These are phyloP conservation scores for Penaeus japonicus DNA, from an alignment of 1,140 invertebrate species.

Conservation along the genomic window DNA sequence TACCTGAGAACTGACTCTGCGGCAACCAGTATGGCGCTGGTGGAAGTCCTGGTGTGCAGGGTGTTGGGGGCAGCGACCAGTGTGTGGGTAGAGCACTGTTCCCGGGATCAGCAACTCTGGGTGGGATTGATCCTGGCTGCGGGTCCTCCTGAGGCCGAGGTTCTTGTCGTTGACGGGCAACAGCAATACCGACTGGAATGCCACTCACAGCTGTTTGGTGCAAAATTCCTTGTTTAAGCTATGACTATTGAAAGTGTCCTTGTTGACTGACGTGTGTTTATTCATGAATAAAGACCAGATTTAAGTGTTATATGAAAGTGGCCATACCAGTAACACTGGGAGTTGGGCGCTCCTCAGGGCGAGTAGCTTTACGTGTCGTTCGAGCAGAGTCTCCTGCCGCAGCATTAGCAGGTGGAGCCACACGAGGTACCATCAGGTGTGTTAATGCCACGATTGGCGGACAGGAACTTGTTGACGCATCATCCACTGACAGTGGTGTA, in stretches of 20 bases:
- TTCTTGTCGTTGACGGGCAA: constrained; percentile 37
- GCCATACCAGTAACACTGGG: neutral
- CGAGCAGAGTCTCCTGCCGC: constrained; percentile 23
- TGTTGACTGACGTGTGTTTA: neutral
- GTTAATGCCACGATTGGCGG: constrained; percentile 34
- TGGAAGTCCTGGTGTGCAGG: constrained; percentile 38
- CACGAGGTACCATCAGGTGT: constrained; percentile 19
- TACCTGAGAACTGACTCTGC: constrained; percentile 43
- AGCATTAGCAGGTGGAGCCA: constrained; percentile 28
- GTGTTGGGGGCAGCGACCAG: constrained; percentile 46
- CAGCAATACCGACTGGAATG: constrained; percentile 45
- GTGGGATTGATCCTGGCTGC: neutral
- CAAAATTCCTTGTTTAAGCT: no score
- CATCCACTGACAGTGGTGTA: constrained; percentile 25
- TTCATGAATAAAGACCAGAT: neutral
- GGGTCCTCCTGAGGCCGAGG: neutral
- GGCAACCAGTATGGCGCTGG: constrained; percentile 40
- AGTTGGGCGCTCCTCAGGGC: constrained; percentile 16
- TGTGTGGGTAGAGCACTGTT: neutral
- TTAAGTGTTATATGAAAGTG: no score
- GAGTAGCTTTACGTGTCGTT: constrained; percentile 10
- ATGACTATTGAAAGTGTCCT: no score
- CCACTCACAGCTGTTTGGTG: neutral
- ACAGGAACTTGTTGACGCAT: constrained; percentile 20
- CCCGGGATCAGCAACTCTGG: neutral